Percentiles rank a stretch among this genome's conserved stretches.
Evolutionary conservation across 2,888 invertebrate species (phyloP).

Genomic region (Liodrosophila aerea): DNA sequence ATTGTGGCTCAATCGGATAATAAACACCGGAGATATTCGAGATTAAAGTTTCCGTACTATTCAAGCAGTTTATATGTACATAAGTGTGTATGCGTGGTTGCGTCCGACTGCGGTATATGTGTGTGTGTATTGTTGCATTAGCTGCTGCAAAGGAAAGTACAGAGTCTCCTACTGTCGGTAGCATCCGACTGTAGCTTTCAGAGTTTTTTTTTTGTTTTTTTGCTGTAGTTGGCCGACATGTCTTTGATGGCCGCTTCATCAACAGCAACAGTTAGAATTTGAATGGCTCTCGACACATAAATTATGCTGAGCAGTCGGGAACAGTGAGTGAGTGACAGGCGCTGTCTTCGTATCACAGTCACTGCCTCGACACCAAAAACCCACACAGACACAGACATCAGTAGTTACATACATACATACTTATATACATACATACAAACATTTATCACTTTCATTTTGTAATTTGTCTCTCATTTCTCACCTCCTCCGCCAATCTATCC

Average conservation of each 20-base stretch:
- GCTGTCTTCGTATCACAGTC: constrained; percentile 33
- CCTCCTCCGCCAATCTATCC: not conserved
- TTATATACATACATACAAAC: constrained; percentile 5
- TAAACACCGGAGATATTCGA: too few relatives aligned
- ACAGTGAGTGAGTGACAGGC: constrained; percentile 41
- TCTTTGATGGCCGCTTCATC: constrained; percentile 49
- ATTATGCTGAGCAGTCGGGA: constrained; percentile 41
- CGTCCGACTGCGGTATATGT: too few relatives aligned
- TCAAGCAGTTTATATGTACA: too few relatives aligned
- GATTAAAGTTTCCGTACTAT: too few relatives aligned
- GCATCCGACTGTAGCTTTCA: too few relatives aligned
- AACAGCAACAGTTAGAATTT: constrained; percentile 35
- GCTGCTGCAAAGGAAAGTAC: too few relatives aligned
- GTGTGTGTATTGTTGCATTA: too few relatives aligned
- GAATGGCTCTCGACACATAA: constrained; percentile 42
- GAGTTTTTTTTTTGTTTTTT: too few relatives aligned
- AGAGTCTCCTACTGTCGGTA: too few relatives aligned
- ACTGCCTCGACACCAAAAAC: constrained; percentile 5
- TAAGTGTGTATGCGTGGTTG: too few relatives aligned
- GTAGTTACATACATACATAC: constrained; percentile 18
- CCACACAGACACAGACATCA: constrained; percentile 27
- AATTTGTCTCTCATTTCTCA: constrained; percentile 57
- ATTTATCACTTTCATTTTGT: constrained; percentile 78
- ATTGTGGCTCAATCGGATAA: too few relatives aligned
- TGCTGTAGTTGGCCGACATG: constrained; percentile 59